Conservation (phyloP, 2,888 invertebrate species). For the Scaptodrosophila latifasciaeformis region DNA sequence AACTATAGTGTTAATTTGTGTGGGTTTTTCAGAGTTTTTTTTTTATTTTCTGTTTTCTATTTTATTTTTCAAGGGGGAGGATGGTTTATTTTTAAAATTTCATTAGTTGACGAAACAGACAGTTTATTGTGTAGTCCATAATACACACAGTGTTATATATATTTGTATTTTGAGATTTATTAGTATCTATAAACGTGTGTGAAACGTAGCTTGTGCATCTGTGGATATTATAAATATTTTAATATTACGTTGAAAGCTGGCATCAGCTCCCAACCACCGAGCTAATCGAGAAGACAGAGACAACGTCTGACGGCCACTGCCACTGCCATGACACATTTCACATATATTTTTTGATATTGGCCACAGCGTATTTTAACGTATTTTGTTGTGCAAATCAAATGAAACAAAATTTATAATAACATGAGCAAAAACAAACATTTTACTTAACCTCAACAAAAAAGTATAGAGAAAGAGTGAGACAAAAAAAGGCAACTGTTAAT, state of each 20-base stretch:
- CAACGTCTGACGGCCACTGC: slow-evolving; percentile 33
- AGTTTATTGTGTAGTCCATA: slow-evolving; percentile 13
- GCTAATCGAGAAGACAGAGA: too few relatives aligned
- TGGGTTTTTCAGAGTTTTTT: slow-evolving; percentile 15
- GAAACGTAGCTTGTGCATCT: slow-evolving; percentile 7
- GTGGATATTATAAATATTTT: slow-evolving; percentile 25
- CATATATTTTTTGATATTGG: slow-evolving; percentile 32
- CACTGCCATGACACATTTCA: slow-evolving; percentile 55
- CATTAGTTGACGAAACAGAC: slow-evolving; percentile 11
- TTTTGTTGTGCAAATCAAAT: background rate
- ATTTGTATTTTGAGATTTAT: slow-evolving; percentile 28
- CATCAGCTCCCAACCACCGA: too few relatives aligned
- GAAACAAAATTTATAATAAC: background rate
- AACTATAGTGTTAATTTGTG: slow-evolving; percentile 7
- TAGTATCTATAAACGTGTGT: slow-evolving; percentile 8
- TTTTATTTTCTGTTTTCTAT: too few relatives aligned
- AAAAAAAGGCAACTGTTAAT: slow-evolving; percentile 50
- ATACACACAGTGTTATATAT: background rate
- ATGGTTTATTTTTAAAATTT: slow-evolving; percentile 27
- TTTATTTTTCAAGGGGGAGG: too few relatives aligned
- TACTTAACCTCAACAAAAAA: slow-evolving; percentile 26
- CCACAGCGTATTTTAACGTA: slow-evolving; percentile 4
- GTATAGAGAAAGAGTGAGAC: too few relatives aligned
- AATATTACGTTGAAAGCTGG: too few relatives aligned
- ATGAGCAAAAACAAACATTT: slow-evolving; percentile 27